phyloP scores from a whole-genome alignment of 2,797 vertebrate genomes.

The Acrossocheilus fasciatus region DNA sequence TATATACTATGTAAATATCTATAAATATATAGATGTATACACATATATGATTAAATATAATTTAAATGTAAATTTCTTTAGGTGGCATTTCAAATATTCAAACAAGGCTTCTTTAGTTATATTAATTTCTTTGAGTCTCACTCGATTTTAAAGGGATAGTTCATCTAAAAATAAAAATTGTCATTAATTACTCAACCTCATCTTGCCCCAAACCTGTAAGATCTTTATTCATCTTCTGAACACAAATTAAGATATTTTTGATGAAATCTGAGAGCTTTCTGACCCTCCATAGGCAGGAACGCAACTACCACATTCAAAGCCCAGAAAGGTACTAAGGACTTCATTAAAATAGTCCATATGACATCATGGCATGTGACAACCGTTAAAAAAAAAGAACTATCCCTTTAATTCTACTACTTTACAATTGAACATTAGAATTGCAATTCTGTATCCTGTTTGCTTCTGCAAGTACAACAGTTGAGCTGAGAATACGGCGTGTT shows the following conservation, averaged over 20 bases:
- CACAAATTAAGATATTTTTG: not conserved
- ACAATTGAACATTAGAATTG: not conserved
- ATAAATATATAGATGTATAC: not conserved
- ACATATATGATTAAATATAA: not conserved
- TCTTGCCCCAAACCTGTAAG: not conserved
- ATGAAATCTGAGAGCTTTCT: not conserved
- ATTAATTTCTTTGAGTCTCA: not conserved
- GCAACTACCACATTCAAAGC: not conserved
- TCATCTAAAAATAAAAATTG: too few species aligned
- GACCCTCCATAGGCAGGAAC: not conserved
- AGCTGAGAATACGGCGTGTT: not conserved
- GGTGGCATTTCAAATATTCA: too few species aligned
- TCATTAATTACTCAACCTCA: too few species aligned
- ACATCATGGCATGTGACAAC: not conserved
- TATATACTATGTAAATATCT: not conserved
- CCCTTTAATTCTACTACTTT: not conserved
- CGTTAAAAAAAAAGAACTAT: not conserved
- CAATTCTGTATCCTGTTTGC: not conserved
- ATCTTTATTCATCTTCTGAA: not conserved
- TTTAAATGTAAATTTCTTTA: too few species aligned
- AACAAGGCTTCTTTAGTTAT: too few species aligned
- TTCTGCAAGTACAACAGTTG: not conserved
- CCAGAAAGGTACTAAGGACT: not conserved
- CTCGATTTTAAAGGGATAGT: too few species aligned
- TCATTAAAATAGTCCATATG: not conserved